These are phyloP conservation scores for Melanotaenia pygmaea DNA, from an alignment of 2,797 vertebrate genomes.

Conservation along the genomic window DNA sequence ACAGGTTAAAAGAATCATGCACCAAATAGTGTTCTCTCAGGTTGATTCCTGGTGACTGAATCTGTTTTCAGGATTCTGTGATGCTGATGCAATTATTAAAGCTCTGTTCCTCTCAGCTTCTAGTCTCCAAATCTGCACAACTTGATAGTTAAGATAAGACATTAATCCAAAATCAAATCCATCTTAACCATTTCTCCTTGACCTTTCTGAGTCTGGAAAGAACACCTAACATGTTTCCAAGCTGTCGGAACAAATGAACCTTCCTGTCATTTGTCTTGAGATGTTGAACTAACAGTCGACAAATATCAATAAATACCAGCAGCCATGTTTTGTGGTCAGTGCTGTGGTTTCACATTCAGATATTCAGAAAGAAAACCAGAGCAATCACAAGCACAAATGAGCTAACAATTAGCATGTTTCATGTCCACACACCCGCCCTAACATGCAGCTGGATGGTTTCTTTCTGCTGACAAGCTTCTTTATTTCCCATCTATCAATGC, in stretches of 20 bases:
- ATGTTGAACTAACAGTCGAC: too few relatives aligned
- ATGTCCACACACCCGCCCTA: not conserved
- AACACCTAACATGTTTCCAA: not conserved
- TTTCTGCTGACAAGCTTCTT: conserved; percentile 26
- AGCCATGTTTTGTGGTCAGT: not conserved
- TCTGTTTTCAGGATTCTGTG: too few relatives aligned
- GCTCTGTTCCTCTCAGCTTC: not conserved
- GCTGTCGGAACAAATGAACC: not conserved
- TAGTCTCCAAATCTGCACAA: not conserved
- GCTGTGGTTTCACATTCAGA: not conserved
- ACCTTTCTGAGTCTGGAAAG: not conserved
- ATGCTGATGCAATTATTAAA: too few relatives aligned
- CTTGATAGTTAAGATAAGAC: not conserved
- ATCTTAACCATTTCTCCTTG: not conserved
- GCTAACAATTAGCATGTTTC: too few relatives aligned
- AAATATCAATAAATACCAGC: not conserved
- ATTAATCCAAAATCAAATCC: not conserved
- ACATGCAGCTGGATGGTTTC: not conserved
- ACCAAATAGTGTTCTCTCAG: too few relatives aligned
- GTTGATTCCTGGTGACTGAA: not conserved
- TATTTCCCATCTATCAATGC: conserved; percentile 36
- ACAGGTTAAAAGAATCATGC: too few relatives aligned
- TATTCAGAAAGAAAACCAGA: too few relatives aligned
- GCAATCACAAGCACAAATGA: too few relatives aligned
- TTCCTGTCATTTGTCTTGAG: too few relatives aligned